phyloP scores from a whole-genome alignment of 2,888 invertebrate species.

The Eucriotettix oculatus region DNA sequence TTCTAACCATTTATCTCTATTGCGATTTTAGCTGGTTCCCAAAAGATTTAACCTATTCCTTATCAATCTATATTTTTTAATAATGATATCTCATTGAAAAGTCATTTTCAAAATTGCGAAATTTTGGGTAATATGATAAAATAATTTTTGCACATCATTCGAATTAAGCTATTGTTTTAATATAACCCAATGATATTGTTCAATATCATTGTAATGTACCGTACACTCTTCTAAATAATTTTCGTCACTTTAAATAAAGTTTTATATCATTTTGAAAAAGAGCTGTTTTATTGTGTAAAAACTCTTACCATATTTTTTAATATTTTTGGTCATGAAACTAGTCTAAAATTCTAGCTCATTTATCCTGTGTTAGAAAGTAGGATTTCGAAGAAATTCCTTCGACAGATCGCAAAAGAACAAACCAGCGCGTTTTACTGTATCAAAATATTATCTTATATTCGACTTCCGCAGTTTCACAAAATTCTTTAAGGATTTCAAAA shows the following conservation, averaged over 20 bases:
- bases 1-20: background rate
- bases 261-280: background rate
- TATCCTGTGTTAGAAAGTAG: background rate
- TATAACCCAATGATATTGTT: background rate
- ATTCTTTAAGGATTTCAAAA: constrained; percentile 18
- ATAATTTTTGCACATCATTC: background rate
- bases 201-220: background rate
- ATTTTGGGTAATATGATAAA: background rate
- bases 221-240: background rate
- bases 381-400: constrained; percentile 15
- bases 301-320: background rate
- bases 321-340: constrained; percentile 13
- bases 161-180: background rate
- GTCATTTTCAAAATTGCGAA: no score
- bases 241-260: background rate
- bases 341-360: constrained; percentile 12
- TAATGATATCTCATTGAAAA: background rate
- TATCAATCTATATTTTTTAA: background rate
- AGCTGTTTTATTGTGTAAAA: background rate
- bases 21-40: background rate
- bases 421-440: constrained; percentile 17
- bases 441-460: constrained; percentile 17
- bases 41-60: background rate
- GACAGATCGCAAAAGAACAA: constrained; percentile 17
- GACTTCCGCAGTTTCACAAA: no score